A percentile compares a stretch with the other conserved stretches of the same genome.
Conservation (phyloP, 2,797 vertebrate genomes). For the Pitangus sulphuratus region DNA sequence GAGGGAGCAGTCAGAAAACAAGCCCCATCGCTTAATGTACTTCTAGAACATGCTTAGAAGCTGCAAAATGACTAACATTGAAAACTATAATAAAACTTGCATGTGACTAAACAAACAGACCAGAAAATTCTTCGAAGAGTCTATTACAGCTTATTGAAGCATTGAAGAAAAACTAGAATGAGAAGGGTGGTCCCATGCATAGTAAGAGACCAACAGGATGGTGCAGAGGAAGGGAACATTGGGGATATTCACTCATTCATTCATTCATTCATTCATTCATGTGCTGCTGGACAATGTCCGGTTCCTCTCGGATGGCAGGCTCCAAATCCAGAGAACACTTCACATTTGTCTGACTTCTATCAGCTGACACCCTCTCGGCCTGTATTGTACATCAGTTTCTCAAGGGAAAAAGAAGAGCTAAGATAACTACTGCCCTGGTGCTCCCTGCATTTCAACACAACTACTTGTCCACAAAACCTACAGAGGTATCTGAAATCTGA, state of each 20-base stretch:
- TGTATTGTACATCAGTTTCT: background rate
- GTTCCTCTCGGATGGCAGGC: background rate
- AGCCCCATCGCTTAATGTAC: background rate
- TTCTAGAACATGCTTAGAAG: background rate
- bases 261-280: background rate
- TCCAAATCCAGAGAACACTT: slow-evolving; percentile 5
- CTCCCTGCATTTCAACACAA: background rate
- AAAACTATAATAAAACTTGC: background rate
- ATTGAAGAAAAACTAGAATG: background rate
- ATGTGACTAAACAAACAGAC: background rate
- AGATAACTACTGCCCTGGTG: slow-evolving; percentile 5
- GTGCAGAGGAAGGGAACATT: background rate
- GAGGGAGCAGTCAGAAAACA: background rate
- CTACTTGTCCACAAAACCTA: background rate
- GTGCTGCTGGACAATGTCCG: background rate
- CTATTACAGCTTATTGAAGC: background rate
- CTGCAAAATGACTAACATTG: background rate
- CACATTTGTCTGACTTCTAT: slow-evolving; percentile 33
- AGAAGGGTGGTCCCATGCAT: background rate
- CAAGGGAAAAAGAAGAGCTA: slow-evolving; percentile 36
- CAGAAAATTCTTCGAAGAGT: background rate
- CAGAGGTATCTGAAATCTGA: slow-evolving; percentile 12
- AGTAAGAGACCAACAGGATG: background rate
- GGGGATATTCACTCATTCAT: background rate
- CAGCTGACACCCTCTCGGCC: slow-evolving; percentile 31